Percentiles rank a stretch among this genome's conserved stretches.
Conservation (phyloP, 2,888 invertebrate genomes). For the Muscina levida region DNA sequence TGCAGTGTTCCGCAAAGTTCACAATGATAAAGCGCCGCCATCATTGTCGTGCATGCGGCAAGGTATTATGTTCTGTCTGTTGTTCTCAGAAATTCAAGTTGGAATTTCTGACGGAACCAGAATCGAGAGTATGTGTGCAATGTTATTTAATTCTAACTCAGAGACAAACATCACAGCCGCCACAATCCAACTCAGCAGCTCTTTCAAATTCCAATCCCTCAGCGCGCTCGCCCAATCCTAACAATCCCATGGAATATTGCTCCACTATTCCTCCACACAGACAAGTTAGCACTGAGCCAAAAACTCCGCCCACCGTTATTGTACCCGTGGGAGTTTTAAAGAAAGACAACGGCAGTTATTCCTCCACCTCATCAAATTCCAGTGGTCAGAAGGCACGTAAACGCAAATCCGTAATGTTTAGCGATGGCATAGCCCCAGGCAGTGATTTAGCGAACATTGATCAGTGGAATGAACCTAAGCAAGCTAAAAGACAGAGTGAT, state of each 20-base stretch:
- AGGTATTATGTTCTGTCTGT: slow-evolving; percentile 89
- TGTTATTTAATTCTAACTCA: slow-evolving; percentile 84
- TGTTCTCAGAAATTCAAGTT: slow-evolving; percentile 87
- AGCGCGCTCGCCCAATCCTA: slow-evolving; percentile 86
- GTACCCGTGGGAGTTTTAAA: slow-evolving; percentile 92
- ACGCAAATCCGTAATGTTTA: slow-evolving; percentile 91
- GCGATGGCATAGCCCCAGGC: slow-evolving; percentile 92
- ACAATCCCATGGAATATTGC: slow-evolving; percentile 93
- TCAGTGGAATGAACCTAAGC: slow-evolving; percentile 82
- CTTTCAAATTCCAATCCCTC: slow-evolving; percentile 61
- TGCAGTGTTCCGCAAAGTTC: slow-evolving; percentile 90
- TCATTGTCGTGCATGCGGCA: slow-evolving; percentile 93
- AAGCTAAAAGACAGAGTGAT: slow-evolving; percentile 73
- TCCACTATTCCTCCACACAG: slow-evolving; percentile 89
- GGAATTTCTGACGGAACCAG: slow-evolving; percentile 87
- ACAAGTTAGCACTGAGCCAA: slow-evolving; percentile 82
- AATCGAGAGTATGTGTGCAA: slow-evolving; percentile 88
- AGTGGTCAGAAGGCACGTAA: slow-evolving; percentile 80
- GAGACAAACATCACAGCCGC: slow-evolving; percentile 71
- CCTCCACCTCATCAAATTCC: slow-evolving; percentile 71
- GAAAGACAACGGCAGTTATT: slow-evolving; percentile 79
- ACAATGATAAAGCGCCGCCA: slow-evolving; percentile 91
- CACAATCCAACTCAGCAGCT: not conserved
- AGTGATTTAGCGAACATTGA: slow-evolving; percentile 89
- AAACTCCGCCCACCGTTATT: slow-evolving; percentile 87